Conservation (phyloP, 2,888 invertebrate species). For the Oscheius sp. region DNA sequence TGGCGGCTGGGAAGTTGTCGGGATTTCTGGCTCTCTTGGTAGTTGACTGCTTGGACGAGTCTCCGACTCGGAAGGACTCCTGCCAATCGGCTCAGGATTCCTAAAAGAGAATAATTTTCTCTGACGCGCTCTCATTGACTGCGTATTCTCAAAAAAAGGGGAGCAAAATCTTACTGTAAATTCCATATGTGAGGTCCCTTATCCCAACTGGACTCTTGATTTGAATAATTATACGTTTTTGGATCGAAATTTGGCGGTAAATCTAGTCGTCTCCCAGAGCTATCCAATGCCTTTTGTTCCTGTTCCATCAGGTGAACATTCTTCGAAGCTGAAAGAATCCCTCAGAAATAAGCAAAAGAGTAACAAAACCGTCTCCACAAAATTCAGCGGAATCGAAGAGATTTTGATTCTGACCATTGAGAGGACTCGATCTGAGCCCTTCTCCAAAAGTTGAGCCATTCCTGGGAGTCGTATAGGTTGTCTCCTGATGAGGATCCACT, state of each 20-base stretch:
- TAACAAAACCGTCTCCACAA: neutral
- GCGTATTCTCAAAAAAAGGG: too few relatives aligned
- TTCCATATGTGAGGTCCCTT: constrained; percentile 13
- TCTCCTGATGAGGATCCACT: neutral
- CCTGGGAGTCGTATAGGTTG: neutral
- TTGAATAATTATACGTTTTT: neutral
- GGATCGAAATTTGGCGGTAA: neutral
- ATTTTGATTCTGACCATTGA: neutral
- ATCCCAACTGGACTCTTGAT: constrained; percentile 14
- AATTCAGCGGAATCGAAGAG: constrained; percentile 2
- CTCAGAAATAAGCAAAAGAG: neutral
- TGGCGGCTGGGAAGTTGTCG: too few relatives aligned
- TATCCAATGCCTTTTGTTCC: constrained; percentile 9
- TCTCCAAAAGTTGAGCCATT: constrained; percentile 8
- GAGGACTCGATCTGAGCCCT: neutral
- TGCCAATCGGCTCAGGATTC: too few relatives aligned
- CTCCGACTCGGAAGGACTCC: too few relatives aligned
- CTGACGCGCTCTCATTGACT: too few relatives aligned
- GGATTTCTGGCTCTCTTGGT: too few relatives aligned
- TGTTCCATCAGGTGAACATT: neutral
- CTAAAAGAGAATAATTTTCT: too few relatives aligned
- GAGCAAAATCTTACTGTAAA: neutral
- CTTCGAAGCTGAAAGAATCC: neutral
- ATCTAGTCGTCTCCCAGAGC: neutral
- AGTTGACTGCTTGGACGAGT: too few relatives aligned